These are phyloP conservation scores for Montipora capricornis DNA, from an alignment of 64 coral and sea anemone species.

Conservation along the genomic window DNA sequence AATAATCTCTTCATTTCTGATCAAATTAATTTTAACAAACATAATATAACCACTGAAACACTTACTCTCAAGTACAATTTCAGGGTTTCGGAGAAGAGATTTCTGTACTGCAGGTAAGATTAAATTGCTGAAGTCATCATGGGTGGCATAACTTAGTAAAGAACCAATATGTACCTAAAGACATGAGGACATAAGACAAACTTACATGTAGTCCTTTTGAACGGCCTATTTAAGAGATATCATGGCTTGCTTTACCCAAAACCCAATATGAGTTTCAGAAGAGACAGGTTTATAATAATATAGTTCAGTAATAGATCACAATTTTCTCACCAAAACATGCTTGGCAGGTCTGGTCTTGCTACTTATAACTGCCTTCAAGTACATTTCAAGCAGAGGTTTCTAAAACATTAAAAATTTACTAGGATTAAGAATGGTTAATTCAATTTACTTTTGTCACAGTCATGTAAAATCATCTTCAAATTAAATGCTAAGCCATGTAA, in stretches of 20 bases:
- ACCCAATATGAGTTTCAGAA: too few relatives aligned
- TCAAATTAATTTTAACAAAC: too few relatives aligned
- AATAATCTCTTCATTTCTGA: too few relatives aligned
- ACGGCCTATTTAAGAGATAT: too few relatives aligned
- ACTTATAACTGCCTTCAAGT: constrained; percentile 77
- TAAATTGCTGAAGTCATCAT: constrained; percentile 81
- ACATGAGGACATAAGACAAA: neutral
- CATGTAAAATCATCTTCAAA: too few relatives aligned
- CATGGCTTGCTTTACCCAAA: too few relatives aligned
- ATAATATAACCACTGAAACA: neutral
- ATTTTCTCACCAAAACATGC: constrained; percentile 74
- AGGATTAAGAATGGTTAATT: neutral
- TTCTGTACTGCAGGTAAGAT: constrained; percentile 89
- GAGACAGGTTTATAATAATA: neutral
- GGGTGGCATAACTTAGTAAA: constrained; percentile 78
- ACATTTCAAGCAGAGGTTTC: constrained; percentile 90
- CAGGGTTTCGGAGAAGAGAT: constrained; percentile 87
- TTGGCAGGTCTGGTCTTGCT: constrained; percentile 75
- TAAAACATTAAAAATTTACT: constrained; percentile 21
- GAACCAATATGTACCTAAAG: constrained; percentile 64
- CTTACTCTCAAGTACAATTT: constrained; percentile 94
- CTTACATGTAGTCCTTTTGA: too few relatives aligned
- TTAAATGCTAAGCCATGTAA: too few relatives aligned
- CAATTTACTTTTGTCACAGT: too few relatives aligned
- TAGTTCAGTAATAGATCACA: neutral